These are phyloP conservation scores for Lamproptera curius DNA, from an alignment of 2,888 invertebrate species.

Conservation along the genomic window DNA sequence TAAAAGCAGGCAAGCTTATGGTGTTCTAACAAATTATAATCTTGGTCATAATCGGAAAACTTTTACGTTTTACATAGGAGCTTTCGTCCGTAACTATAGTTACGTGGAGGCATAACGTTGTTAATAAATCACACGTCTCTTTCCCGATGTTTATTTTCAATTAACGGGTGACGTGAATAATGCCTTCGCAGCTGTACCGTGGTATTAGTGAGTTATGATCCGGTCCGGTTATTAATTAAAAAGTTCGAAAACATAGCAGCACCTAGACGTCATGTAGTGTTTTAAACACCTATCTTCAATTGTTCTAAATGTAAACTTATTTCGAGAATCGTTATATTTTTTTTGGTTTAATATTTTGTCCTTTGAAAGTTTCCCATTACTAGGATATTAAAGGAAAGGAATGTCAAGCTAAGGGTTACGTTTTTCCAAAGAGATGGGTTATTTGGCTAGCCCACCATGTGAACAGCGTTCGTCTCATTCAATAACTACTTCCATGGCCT, in stretches of 20 bases:
- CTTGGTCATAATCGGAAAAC: too few relatives aligned
- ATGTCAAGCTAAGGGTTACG: too few relatives aligned
- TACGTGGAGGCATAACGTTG: conserved; percentile 27
- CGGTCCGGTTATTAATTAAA: conserved; percentile 38
- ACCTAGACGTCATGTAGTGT: neutral
- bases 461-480: too few relatives aligned
- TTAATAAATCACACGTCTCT: conserved; percentile 47
- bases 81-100: conserved; percentile 6
- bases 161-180: conserved; percentile 46
- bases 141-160: conserved; percentile 64
- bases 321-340: neutral
- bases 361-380: neutral
- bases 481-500: too few relatives aligned
- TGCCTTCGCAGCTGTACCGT: conserved; percentile 43
- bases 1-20: too few relatives aligned
- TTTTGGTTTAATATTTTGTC: neutral
- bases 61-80: too few relatives aligned
- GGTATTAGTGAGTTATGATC: conserved; percentile 50
- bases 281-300: neutral
- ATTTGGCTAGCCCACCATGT: conserved; percentile 26
- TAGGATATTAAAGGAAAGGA: neutral
- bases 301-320: neutral
- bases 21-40: too few relatives aligned
- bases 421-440: too few relatives aligned
- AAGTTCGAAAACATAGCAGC: conserved; percentile 27